phyloP scores from a whole-genome alignment of 2,888 invertebrate genomes.

The Oscheius sp. region DNA sequence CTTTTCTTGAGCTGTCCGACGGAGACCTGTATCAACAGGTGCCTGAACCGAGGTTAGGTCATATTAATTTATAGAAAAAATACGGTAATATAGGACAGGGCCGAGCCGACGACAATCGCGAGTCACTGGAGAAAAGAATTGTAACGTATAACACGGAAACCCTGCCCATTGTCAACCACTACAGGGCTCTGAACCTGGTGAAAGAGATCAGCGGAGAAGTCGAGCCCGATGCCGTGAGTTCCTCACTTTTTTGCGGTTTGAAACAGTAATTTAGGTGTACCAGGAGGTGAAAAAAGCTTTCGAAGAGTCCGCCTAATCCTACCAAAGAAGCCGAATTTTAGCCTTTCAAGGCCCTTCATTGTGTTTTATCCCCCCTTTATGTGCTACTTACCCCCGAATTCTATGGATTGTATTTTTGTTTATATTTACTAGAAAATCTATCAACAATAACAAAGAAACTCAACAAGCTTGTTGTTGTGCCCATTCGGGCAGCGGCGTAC shows the following conservation, averaged over 20 bases:
- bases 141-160: conserved; percentile 71
- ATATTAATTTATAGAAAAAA: not conserved
- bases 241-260: not conserved
- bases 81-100: conserved; percentile 43
- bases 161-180: conserved; percentile 74
- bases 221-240: conserved; percentile 56
- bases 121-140: conserved; percentile 84
- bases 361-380: not conserved
- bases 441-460: conserved; percentile 27
- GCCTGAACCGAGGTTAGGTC: conserved; percentile 81
- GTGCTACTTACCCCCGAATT: not conserved
- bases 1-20: conserved; percentile 85
- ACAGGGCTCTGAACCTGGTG: conserved; percentile 57
- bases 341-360: not conserved
- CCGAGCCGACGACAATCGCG: conserved; percentile 88
- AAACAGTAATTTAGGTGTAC: conserved; percentile 18
- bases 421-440: not conserved
- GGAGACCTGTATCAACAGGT: conserved; percentile 85
- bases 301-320: not conserved
- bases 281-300: conserved; percentile 25
- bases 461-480: conserved; percentile 47
- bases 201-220: conserved; percentile 60
- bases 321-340: not conserved
- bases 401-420: conserved; percentile 15
- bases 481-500: conserved; percentile 69